Conservation (phyloP, 2,888 invertebrate genomes). For the Gortyna flavago region DNA sequence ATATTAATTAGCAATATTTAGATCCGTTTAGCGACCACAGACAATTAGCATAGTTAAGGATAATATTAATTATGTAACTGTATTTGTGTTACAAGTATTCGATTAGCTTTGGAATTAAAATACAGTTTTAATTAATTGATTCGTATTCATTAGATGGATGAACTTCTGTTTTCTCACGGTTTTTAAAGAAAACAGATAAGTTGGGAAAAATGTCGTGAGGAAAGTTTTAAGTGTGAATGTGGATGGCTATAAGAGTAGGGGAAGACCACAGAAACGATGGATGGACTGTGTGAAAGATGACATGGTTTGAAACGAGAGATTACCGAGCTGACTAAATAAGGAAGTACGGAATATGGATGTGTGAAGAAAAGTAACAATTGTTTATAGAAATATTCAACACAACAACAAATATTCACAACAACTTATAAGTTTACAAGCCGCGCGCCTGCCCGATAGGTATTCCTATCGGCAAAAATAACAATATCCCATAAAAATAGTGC, state of each 20-base stretch:
- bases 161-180: constrained; percentile 43
- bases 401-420: background rate
- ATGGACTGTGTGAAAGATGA: background rate
- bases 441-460: background rate
- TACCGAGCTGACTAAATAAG: background rate
- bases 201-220: background rate
- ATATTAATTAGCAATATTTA: constrained; percentile 60
- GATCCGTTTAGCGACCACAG: constrained; percentile 35
- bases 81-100: constrained; percentile 22
- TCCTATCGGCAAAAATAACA: background rate
- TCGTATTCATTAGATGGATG: constrained; percentile 4
- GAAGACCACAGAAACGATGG: background rate
- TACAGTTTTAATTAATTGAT: constrained; percentile 45
- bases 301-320: background rate
- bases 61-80: constrained; percentile 27
- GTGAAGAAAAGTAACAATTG: too few relatives aligned
- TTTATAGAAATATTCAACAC: background rate
- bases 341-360: background rate
- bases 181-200: background rate
- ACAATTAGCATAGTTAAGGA: constrained; percentile 55
- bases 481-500: background rate
- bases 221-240: background rate
- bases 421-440: background rate
- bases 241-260: background rate
- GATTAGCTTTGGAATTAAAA: constrained; percentile 12